Evolutionary conservation across 1,140 invertebrate genomes (phyloP), one percentile per base, ranked within the genome.

Genomic region (Macrocentrus cingulum): DNA sequence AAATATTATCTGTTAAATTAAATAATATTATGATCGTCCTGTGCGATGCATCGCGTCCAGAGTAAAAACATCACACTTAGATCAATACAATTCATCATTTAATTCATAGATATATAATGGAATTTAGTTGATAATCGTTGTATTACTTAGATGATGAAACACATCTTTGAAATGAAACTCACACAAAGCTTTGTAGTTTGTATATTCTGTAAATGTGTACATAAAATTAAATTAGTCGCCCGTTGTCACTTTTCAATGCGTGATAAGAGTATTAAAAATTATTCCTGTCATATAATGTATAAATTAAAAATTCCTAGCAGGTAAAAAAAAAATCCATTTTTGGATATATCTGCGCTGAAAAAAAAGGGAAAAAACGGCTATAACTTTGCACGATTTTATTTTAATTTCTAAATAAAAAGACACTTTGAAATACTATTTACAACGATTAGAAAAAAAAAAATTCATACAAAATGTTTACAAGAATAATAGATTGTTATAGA

Each of bases 191-290:
- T 58, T 32, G 23, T 58, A 58, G 48, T 37, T 49, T 49, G 25
- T 44, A 39, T 32, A 37, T 34, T 59, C 18, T 63, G 51, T 61
- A 63, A 54, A 65, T 61, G 59, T 61, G 59, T 64, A 68, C 55
- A 67, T 66, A 65, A 67, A n/a, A 67, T 66, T 69, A 58, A 36
- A 39, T 55, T 53, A 61, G 49, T 59, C 16, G 25, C 45, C 29
- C 56, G 52, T 50, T 45, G 56, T 32, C 29, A 60, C 49, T 53
- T 44, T 45, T 41, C 48, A 57, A 49, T 13, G 36, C 42, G 45
- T 22, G 48, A 37, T 34, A 41, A 53, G 32, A 44, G 41, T 25
- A 51, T 37, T 42, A 48, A 61, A 44, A 41, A 48, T 19, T 37
- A 16, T n/a, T 29, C 25, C 25, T 29, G 25, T 29, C 25, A 29